Percentiles rank a stretch among this genome's conserved stretches.
Conservation (phyloP, 2,888 invertebrate genomes). For the Zonitis immaculata region DNA sequence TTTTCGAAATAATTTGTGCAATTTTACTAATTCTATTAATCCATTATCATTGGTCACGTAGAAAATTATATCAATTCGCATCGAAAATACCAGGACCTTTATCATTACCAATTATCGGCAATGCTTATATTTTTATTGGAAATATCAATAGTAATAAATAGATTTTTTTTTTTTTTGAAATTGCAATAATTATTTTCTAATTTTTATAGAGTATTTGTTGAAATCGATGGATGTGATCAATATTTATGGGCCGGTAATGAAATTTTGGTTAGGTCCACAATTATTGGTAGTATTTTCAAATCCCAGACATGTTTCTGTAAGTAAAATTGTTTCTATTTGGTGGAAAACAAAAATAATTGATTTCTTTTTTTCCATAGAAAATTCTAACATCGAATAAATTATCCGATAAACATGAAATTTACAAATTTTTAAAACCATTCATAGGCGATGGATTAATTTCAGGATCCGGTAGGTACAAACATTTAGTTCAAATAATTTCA, state of each 20-base stretch:
- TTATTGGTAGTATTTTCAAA: slow-evolving; percentile 7
- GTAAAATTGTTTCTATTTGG: neutral
- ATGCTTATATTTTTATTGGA: slow-evolving; percentile 2
- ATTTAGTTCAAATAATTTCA: no score
- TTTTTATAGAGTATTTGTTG: slow-evolving; percentile 1
- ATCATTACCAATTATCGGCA: slow-evolving; percentile 9
- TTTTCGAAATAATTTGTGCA: neutral
- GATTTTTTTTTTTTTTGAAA: no score
- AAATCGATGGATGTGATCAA: neutral
- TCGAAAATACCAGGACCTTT: slow-evolving; percentile 2
- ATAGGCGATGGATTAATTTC: slow-evolving; percentile 17
- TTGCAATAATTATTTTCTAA: no score
- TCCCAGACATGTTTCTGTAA: slow-evolving; percentile 14
- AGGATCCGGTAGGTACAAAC: slow-evolving; percentile 17
- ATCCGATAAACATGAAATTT: slow-evolving; percentile 13
- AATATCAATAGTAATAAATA: slow-evolving; percentile 9
- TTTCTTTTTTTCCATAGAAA: no score
- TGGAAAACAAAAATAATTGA: no score
- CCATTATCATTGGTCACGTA: slow-evolving; percentile 3
- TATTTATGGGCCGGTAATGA: neutral
- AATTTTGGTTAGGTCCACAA: slow-evolving; percentile 11
- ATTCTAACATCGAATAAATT: slow-evolving; percentile 13
- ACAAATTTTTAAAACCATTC: slow-evolving; percentile 10
- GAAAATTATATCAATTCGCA: slow-evolving; percentile 1
- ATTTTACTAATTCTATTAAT: neutral